Evolutionary conservation across 2,888 invertebrate species (phyloP), one percentile per base, ranked within the genome.

Genomic region (Carabus problematicus): DNA sequence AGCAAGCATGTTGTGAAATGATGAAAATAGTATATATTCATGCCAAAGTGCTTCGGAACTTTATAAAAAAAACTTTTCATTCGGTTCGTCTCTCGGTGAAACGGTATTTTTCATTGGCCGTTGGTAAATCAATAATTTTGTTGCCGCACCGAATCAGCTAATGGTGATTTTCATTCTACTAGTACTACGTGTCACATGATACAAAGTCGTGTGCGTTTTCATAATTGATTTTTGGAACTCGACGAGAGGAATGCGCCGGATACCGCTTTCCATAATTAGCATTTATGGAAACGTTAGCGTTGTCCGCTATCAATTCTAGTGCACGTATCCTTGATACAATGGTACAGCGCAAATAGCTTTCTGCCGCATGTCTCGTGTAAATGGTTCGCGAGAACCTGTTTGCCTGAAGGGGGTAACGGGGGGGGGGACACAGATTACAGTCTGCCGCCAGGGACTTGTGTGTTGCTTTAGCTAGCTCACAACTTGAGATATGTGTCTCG

Each of bases 161-260:
- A 49, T 49, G 2, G 12, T 52, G 16, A 47, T 47, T 47, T 47
- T 9, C 12, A 47, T 11, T n/a, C n/a, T n/a, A n/a, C n/a, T n/a
- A n/a, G n/a, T 18, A 52, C 11, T 16, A 14, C 14, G 18, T 52
- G 16, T 52, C 16, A 18, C 18, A 19, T 14, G 3, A 52, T 14
- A 52, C 19, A 18, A 9, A 18, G 18, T 11, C 52, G 56, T 39
- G 29, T 40, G 59, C 49, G 58, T 49, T 45, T 60, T 60, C 40
- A 54, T 60, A 67, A 67, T 67, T 67, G 67, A 67, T 67, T 67
- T 67, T 67, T 67, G 67, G 67, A 60, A 41, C 40, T 42, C 47
- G 29, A 16, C 52, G 60, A 14, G 59, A 12, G 60, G 18, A 52
- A 59, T 59, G 42, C 66, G 16, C 42, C 58, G 43, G 58, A 40